A percentile compares a stretch with the other conserved stretches of the same genome.
phyloP scores from a whole-genome alignment of 2,113 vertebrate genomes.

The Perognathus longimembris region DNA sequence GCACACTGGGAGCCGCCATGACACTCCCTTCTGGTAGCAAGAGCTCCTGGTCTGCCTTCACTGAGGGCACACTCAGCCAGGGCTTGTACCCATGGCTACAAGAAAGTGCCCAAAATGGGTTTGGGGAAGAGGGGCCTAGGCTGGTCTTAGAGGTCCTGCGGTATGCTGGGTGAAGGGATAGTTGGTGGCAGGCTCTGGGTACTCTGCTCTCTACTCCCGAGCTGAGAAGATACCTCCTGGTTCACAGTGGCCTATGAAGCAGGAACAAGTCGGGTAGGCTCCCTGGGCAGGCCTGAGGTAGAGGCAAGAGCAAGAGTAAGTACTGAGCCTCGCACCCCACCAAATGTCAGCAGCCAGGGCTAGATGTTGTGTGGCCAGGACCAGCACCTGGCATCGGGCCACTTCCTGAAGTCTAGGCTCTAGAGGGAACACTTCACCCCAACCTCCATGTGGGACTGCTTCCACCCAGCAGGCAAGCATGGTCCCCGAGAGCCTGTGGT shows the following conservation, averaged over 20 bases:
- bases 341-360: background rate
- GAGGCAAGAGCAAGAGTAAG: rapidly evolving
- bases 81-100: background rate
- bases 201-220: background rate
- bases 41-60: background rate
- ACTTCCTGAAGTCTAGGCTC: background rate
- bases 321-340: no score
- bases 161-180: background rate
- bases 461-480: background rate
- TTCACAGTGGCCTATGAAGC: background rate
- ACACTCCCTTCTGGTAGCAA: background rate
- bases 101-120: background rate
- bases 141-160: background rate
- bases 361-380: background rate
- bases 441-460: no score
- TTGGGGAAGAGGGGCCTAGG: no score
- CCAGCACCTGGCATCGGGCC: no score
- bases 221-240: background rate
- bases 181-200: background rate
- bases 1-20: background rate
- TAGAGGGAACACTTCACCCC: background rate
- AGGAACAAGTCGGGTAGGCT: no score
- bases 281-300: background rate
- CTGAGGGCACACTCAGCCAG: background rate
- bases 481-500: background rate